Conservation (phyloP, 2,888 invertebrate genomes). For the Ectemnius continuus region DNA sequence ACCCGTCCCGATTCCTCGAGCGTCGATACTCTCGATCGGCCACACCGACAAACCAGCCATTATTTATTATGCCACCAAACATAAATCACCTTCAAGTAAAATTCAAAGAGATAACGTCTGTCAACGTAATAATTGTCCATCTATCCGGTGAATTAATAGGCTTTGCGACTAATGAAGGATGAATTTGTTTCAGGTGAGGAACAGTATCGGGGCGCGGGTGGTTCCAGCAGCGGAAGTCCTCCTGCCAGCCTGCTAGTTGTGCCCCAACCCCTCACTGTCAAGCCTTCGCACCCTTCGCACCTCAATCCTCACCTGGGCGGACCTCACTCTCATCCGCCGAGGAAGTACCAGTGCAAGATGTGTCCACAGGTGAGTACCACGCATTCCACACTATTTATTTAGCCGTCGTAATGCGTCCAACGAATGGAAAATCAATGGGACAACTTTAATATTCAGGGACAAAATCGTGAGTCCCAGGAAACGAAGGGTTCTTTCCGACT, state of each 20-base stretch:
- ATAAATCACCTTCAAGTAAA: not conserved
- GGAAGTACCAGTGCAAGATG: constrained; percentile 98
- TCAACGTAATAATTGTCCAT: not conserved
- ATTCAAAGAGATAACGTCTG: too few relatives aligned
- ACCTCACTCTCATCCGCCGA: constrained; percentile 78
- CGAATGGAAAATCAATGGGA: too few relatives aligned
- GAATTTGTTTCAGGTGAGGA: constrained; percentile 70
- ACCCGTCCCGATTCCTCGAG: constrained; percentile 6
- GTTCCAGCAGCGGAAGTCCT: constrained; percentile 80
- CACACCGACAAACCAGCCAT: too few relatives aligned
- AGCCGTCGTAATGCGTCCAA: too few relatives aligned
- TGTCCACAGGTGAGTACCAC: constrained; percentile 91
- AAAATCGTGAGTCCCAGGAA: too few relatives aligned
- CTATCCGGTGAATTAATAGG: constrained; percentile 8
- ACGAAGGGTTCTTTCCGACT: too few relatives aligned
- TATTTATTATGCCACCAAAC: too few relatives aligned
- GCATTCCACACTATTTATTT: too few relatives aligned
- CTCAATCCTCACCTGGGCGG: constrained; percentile 76
- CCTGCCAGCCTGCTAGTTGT: constrained; percentile 89
- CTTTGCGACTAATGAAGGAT: too few relatives aligned
- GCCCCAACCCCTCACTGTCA: constrained; percentile 85
- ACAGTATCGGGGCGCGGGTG: constrained; percentile 78
- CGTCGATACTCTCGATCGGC: too few relatives aligned
- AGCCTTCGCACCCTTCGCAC: constrained; percentile 76
- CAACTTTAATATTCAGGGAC: too few relatives aligned